Evolutionary conservation across 2,888 invertebrate species (phyloP).

Genomic region (Chrysina gloriosa): DNA sequence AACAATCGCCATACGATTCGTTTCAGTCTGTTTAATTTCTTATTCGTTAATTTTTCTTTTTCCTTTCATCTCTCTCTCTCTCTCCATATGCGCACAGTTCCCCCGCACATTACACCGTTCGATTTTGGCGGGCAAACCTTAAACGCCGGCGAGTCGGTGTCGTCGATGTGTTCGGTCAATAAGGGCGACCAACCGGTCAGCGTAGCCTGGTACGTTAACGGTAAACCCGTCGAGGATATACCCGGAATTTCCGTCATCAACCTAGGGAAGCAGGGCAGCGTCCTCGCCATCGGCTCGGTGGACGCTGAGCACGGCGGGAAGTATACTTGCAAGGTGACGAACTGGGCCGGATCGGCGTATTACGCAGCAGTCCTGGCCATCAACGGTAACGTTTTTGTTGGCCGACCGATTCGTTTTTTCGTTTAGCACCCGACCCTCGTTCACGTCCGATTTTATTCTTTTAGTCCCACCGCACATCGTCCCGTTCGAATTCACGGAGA

Average conservation of each 20-base stretch:
- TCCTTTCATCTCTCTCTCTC: constrained; percentile 35
- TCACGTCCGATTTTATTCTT: constrained; percentile 35
- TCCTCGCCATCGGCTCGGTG: constrained; percentile 70
- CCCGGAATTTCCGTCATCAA: constrained; percentile 48
- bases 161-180: constrained; percentile 73
- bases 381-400: too few species aligned
- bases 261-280: constrained; percentile 60
- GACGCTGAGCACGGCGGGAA: constrained; percentile 68
- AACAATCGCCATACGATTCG: too few species aligned
- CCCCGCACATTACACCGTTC: constrained; percentile 74
- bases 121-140: constrained; percentile 67
- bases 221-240: constrained; percentile 58
- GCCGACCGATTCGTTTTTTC: not conserved
- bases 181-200: constrained; percentile 78
- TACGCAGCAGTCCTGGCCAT: constrained; percentile 73
- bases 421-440: not conserved
- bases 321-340: constrained; percentile 71
- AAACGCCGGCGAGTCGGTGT: constrained; percentile 77
- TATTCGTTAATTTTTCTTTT: constrained; percentile 14
- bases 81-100: constrained; percentile 69
- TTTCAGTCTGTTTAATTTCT: not conserved
- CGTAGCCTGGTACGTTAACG: constrained; percentile 76
- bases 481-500: constrained; percentile 76
- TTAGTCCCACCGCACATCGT: constrained; percentile 83
- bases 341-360: constrained; percentile 72